A percentile compares a stretch with the other conserved stretches of the same genome.
Conservation (phyloP, 2,113 vertebrate species). For the Xyrauchen texanus region DNA sequence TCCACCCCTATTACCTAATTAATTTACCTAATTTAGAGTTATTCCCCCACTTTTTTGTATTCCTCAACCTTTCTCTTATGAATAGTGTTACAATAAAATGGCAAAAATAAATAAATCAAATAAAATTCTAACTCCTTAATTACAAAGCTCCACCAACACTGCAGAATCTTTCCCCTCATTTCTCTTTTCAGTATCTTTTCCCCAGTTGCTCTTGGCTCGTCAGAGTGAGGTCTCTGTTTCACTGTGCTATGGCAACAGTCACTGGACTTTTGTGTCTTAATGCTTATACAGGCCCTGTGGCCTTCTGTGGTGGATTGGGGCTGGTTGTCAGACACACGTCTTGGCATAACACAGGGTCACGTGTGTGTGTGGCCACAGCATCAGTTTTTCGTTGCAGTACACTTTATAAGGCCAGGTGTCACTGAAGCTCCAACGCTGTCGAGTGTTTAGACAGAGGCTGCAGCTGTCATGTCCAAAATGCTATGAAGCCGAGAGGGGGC, state of each 20-base stretch:
- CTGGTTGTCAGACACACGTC: slow-evolving; percentile 61
- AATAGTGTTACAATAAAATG: no score
- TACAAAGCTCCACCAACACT: no score
- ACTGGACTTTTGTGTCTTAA: slow-evolving; percentile 55
- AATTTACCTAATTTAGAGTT: no score
- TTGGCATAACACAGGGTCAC: slow-evolving; percentile 65
- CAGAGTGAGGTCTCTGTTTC: slow-evolving; percentile 41
- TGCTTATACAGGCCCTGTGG: slow-evolving; percentile 72
- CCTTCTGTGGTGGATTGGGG: slow-evolving; percentile 60
- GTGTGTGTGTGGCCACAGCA: slow-evolving; percentile 59
- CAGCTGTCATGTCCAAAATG: slow-evolving; percentile 65
- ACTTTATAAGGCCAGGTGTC: slow-evolving; percentile 71
- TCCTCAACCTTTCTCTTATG: no score
- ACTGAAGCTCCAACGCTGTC: slow-evolving; percentile 17
- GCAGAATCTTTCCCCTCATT: no score
- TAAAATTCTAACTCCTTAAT: no score
- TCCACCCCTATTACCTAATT: no score
- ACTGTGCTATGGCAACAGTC: slow-evolving; percentile 50
- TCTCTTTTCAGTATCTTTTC: slow-evolving; percentile 22
- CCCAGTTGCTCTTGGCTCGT: slow-evolving; percentile 66
- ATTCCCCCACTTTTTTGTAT: no score
- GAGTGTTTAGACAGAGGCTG: slow-evolving; percentile 68
- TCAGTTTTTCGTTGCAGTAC: slow-evolving; percentile 56
- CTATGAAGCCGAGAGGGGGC: slow-evolving; percentile 63
- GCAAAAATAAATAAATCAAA: no score